Percentiles rank a stretch among this genome's conserved stretches.
Evolutionary conservation across 92 coral and sea anemone genomes (phyloP).

Genomic region (Ricordea florida): DNA sequence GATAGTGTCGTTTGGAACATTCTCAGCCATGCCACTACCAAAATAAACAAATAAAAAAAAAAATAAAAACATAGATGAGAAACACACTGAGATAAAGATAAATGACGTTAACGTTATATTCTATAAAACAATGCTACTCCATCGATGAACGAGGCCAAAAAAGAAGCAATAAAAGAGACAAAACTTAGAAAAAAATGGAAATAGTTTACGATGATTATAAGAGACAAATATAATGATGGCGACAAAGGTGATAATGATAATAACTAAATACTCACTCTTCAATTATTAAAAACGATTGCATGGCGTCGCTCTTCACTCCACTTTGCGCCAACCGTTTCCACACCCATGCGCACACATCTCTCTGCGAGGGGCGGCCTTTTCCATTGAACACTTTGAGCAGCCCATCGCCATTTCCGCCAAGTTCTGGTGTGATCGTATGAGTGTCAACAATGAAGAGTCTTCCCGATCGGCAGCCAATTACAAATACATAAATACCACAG

Average conservation of each 20-base stretch:
- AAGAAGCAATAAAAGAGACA: not conserved
- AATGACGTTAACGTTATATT: not conserved
- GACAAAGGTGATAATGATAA: not conserved
- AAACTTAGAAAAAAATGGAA: too few species aligned
- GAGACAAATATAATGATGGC: not conserved
- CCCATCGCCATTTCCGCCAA: constrained; percentile 55
- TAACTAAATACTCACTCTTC: constrained; percentile 13
- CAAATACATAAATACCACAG: constrained; percentile 55
- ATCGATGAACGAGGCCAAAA: not conserved
- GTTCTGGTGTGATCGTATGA: constrained; percentile 32
- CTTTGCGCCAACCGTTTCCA: constrained; percentile 57
- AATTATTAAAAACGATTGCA: constrained; percentile 44
- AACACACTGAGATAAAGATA: not conserved
- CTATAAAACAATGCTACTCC: not conserved
- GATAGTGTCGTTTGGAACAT: not conserved
- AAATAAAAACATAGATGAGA: not conserved
- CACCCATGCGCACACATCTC: constrained; percentile 53
- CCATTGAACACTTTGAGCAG: constrained; percentile 47
- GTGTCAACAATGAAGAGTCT: constrained; percentile 39
- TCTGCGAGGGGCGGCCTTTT: constrained; percentile 6
- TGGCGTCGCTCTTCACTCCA: constrained; percentile 26
- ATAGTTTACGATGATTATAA: not conserved
- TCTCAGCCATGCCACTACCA: not conserved
- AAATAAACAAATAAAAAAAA: not conserved
- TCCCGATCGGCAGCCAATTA: constrained; percentile 28